Evolutionary conservation across 2,113 vertebrate genomes (phyloP).

Genomic region (Nansenia antarctica): DNA sequence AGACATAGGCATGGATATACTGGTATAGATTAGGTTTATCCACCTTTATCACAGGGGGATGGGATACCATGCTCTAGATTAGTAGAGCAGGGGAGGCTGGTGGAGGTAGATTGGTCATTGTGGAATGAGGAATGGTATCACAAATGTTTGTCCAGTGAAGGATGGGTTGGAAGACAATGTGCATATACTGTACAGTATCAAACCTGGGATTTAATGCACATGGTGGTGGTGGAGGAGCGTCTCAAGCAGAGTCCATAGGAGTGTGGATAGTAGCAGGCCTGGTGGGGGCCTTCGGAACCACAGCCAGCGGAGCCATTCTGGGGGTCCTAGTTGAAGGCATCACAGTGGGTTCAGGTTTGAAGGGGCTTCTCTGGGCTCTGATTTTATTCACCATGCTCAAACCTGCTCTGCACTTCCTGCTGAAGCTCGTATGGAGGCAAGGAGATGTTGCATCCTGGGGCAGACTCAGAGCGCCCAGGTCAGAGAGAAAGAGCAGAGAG

Average conservation of each 20-base stretch:
- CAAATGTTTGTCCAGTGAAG: slow-evolving; percentile 63
- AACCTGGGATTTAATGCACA: too few relatives aligned
- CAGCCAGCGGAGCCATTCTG: slow-evolving; percentile 58
- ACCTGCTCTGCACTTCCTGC: slow-evolving; percentile 41
- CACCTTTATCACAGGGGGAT: too few relatives aligned
- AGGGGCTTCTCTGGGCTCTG: slow-evolving; percentile 61
- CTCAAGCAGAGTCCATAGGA: background rate
- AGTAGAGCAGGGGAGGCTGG: too few relatives aligned
- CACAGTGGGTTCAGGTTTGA: slow-evolving; percentile 51
- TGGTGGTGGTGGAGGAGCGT: background rate
- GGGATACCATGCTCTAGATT: background rate
- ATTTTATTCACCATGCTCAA: slow-evolving; percentile 58
- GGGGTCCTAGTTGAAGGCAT: slow-evolving; percentile 53
- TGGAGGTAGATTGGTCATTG: too few relatives aligned
- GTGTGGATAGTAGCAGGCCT: slow-evolving; percentile 58
- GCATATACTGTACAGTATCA: too few relatives aligned
- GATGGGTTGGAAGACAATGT: too few relatives aligned
- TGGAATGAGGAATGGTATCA: too few relatives aligned
- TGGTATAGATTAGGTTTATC: background rate
- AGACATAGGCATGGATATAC: background rate
- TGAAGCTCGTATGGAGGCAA: slow-evolving; percentile 44
- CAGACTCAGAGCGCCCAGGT: background rate
- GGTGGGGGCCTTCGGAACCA: slow-evolving; percentile 46
- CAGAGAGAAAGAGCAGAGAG: slow-evolving; percentile 33
- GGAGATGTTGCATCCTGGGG: slow-evolving; percentile 29